Evolutionary conservation across 2,797 vertebrate species (phyloP), one percentile per base, ranked within the genome.

Genomic region (Arnoldichthys spilopterus): DNA sequence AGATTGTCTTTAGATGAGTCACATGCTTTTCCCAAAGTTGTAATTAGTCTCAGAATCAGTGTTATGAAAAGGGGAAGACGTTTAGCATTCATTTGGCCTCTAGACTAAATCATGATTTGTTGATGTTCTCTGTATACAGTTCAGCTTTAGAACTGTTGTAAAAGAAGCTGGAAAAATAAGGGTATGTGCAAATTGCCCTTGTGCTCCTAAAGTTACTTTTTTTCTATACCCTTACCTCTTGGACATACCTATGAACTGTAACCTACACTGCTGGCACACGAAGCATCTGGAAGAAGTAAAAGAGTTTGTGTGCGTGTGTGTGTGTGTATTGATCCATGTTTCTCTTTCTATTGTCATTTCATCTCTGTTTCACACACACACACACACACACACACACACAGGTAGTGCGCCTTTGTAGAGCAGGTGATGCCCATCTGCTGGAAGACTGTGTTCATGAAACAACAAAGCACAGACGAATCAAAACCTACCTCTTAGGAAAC

Each of bases 21-120:
- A 18, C 47, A 51, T 51, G 18, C 47, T 51, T 2, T 51, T 20
- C 47, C 4, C 47, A 51, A 0, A 20, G 47, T 58, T 73, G 49
- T 77, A 67, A 76, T 76, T 34, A 63, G 58, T 59, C 63, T 70
- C 68, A 66, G 47, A 71, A 67, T 37, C 67, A 64, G 66, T 56
- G 12, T 9, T 11, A 58, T 51, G 68, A 63, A 0, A 43, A 59
- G 47, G 70, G 56, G 72, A 77, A n/a, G n/a, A n/a, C n/a, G n/a
- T n/a, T n/a, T n/a, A n/a, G n/a, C n/a, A n/a, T 72, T 61, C 71
- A 32, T 12, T 16, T 49, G 51, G 47, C 13, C 5, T 74, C n/a
- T 22, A 28, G 63, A 40, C 28, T 71, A 56, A 56, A 49, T 66
- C 30, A 45, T 64, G 63, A 43, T 74, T 43, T 63, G 54, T 32